Evolutionary conservation across 1,140 invertebrate species (phyloP).

Genomic region (Dinothrombium tinctorium): DNA sequence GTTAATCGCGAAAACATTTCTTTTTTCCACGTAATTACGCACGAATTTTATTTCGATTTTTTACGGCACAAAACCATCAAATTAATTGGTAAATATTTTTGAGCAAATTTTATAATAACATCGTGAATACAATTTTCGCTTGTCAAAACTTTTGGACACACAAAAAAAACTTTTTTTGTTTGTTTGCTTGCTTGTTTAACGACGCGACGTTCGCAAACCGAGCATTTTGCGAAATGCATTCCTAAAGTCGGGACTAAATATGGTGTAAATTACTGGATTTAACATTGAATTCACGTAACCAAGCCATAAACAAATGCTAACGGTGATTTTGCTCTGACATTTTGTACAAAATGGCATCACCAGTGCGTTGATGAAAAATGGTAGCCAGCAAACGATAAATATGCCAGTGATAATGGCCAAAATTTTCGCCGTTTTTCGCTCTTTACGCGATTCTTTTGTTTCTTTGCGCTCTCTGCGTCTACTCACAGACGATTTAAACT

Average conservation of each 20-base stretch:
- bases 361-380: conserved; percentile 71
- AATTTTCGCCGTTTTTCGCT: conserved; percentile 59
- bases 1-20: too few relatives aligned
- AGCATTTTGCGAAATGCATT: conserved; percentile 14
- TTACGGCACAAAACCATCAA: too few relatives aligned
- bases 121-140: too few relatives aligned
- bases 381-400: conserved; percentile 78
- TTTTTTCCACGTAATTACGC: too few relatives aligned
- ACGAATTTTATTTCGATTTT: too few relatives aligned
- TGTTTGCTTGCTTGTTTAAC: too few relatives aligned
- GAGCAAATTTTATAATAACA: too few relatives aligned
- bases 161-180: too few relatives aligned
- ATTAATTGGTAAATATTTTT: too few relatives aligned
- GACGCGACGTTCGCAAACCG: too few relatives aligned
- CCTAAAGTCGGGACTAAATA: conserved; percentile 21
- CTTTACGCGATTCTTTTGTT: conserved; percentile 26
- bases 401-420: conserved; percentile 69
- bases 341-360: conserved; percentile 47
- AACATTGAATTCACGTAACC: conserved; percentile 75
- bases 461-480: not conserved
- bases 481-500: too few relatives aligned
- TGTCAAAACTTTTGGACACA: too few relatives aligned
- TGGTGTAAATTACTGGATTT: conserved; percentile 71
- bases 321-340: conserved; percentile 38
- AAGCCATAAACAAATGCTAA: conserved; percentile 62